A percentile compares a stretch with the other conserved stretches of the same genome.
Evolutionary conservation across 1,140 invertebrate species (phyloP).

Genomic region (Alviniconcha marisindica): DNA sequence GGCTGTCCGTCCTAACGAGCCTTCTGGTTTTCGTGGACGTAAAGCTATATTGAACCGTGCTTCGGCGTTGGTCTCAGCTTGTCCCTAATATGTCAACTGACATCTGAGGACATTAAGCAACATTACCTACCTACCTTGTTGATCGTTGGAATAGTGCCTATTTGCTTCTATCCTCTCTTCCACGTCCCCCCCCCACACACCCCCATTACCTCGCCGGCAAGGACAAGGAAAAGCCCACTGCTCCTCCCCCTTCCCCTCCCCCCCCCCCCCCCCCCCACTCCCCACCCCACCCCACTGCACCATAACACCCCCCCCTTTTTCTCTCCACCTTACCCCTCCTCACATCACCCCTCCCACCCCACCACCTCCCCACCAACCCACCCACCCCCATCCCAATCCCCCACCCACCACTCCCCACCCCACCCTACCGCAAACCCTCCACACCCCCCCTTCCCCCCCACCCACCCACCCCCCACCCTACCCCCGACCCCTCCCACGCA

Average conservation of each 20-base stretch:
- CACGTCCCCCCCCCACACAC: too few species aligned
- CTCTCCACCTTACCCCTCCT: neutral
- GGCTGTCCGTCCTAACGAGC: too few species aligned
- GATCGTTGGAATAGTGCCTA: neutral
- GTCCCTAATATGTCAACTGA: too few species aligned
- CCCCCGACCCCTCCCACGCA: neutral
- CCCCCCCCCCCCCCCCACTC: neutral
- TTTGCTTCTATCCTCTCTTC: too few species aligned
- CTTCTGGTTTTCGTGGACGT: too few species aligned
- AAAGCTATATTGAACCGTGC: too few species aligned
- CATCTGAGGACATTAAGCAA: too few species aligned
- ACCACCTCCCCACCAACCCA: neutral
- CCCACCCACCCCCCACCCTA: neutral
- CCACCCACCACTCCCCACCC: neutral
- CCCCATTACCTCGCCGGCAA: too few species aligned
- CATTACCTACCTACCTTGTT: neutral
- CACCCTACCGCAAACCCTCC: neutral
- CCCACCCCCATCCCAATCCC: neutral
- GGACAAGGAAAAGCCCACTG: neutral
- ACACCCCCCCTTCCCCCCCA: neutral
- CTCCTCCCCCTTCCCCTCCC: neutral
- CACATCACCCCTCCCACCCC: neutral
- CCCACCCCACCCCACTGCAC: constrained; percentile 6
- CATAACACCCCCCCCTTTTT: neutral
- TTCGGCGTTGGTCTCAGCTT: too few species aligned